Evolutionary conservation across 2,113 vertebrate species (phyloP).

Genomic region (Rhagologus leucostigma): DNA sequence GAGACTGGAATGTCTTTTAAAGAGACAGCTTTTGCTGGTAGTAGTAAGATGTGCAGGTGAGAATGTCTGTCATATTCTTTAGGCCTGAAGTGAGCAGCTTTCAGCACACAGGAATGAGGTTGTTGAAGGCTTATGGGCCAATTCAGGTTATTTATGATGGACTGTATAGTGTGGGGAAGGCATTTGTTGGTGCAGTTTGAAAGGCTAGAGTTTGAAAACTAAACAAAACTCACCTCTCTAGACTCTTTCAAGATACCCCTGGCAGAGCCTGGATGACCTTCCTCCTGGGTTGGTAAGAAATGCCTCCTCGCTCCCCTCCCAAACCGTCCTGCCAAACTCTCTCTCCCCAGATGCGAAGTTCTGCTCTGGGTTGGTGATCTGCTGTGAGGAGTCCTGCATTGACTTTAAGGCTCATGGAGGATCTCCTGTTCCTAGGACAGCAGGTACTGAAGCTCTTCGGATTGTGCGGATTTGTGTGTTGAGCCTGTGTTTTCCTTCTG

Average conservation of each 20-base stretch:
- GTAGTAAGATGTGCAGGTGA: background rate
- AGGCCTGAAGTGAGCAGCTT: background rate
- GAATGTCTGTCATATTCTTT: background rate
- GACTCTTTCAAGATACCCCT: background rate
- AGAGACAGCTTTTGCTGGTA: background rate
- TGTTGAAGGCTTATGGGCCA: background rate
- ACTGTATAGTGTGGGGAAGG: background rate
- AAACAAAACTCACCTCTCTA: background rate
- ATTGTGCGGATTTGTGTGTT: rapidly evolving
- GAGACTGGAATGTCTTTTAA: background rate
- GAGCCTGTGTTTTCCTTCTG: background rate
- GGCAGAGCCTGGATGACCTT: background rate
- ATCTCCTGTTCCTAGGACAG: constrained; percentile 42
- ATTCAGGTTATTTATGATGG: background rate
- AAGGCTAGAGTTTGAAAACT: background rate
- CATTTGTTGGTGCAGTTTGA: background rate
- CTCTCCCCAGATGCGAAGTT: constrained; percentile 1
- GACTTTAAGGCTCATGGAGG: constrained; percentile 60
- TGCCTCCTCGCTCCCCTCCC: background rate
- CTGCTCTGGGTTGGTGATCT: background rate
- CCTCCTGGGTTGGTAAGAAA: background rate
- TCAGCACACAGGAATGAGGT: background rate
- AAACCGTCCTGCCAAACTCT: constrained; percentile 18
- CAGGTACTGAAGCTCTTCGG: constrained; percentile 20
- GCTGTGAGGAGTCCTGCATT: background rate